A percentile compares a stretch with the other conserved stretches of the same genome.
phyloP scores from a whole-genome alignment of 2,113 vertebrate species.

The Amphilophus citrinellus region DNA sequence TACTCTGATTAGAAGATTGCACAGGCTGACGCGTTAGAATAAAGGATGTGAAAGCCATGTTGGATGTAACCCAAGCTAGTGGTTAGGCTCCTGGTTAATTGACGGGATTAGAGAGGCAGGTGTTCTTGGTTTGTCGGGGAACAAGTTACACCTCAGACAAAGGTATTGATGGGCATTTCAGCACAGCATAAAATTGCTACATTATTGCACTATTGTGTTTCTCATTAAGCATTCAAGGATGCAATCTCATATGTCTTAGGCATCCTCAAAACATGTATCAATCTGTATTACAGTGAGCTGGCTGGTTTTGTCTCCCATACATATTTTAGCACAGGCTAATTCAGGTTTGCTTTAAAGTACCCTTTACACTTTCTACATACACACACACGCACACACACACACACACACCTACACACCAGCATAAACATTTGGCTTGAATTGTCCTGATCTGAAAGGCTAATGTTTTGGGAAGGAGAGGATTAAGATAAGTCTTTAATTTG shows the following conservation, averaged over 20 bases:
- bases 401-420: background rate
- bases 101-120: constrained; percentile 80
- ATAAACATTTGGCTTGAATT: constrained; percentile 42
- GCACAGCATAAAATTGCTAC: constrained; percentile 59
- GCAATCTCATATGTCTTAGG: constrained; percentile 33
- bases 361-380: constrained; percentile 1
- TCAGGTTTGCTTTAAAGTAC: constrained; percentile 27
- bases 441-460: constrained; percentile 62
- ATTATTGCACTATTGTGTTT: constrained; percentile 54
- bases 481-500: constrained; percentile 76
- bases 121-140: constrained; percentile 68
- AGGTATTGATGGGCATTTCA: constrained; percentile 54
- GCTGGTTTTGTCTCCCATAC: constrained; percentile 24
- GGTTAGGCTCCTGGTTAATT: constrained; percentile 76
- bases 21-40: constrained; percentile 60
- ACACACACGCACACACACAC: constrained; percentile 5
- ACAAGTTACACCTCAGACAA: constrained; percentile 61
- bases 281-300: constrained; percentile 14
- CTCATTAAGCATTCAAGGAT: background rate
- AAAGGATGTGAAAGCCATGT: constrained; percentile 59
- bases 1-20: constrained; percentile 77
- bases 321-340: constrained; percentile 38
- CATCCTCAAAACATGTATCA: constrained; percentile 19
- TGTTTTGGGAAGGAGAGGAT: constrained; percentile 69
- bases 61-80: constrained; percentile 71